A percentile compares a stretch with the other conserved stretches of the same genome.
These are phyloP conservation scores for Hippoglossus hippoglossus DNA, from an alignment of 2,797 vertebrate genomes.

Conservation along the genomic window DNA sequence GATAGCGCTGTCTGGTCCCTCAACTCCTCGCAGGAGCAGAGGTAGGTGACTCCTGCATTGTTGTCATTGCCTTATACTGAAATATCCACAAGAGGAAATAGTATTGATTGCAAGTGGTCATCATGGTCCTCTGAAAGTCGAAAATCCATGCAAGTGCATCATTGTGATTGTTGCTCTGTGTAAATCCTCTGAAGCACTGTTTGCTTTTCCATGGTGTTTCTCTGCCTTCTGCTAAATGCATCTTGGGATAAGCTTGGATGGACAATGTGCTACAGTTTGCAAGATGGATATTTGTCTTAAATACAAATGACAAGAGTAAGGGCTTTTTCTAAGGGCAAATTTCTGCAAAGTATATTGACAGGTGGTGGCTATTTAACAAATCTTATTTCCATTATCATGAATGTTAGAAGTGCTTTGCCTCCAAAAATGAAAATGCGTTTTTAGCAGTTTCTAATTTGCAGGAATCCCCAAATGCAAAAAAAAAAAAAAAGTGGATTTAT, in stretches of 20 bases:
- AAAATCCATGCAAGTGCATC: background rate
- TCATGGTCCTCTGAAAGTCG: background rate
- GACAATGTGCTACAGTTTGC: constrained; percentile 22
- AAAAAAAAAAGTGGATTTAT: no score
- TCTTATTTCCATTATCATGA: background rate
- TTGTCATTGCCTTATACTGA: background rate
- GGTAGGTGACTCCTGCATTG: constrained; percentile 63
- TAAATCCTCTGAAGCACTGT: constrained; percentile 4
- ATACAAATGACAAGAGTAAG: constrained; percentile 7
- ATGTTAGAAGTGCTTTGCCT: background rate
- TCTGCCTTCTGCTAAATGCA: constrained; percentile 32
- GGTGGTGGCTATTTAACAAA: background rate
- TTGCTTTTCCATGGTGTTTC: constrained; percentile 1
- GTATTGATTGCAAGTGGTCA: background rate
- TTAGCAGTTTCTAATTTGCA: background rate
- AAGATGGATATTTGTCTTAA: constrained; percentile 20
- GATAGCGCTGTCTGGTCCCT: constrained; percentile 66
- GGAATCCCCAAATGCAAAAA: background rate
- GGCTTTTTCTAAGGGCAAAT: background rate
- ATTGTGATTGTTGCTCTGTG: background rate
- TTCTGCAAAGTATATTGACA: constrained; percentile 1
- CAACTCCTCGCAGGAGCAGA: constrained; percentile 71
- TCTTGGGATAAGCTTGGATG: constrained; percentile 34
- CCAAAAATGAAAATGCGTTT: background rate
- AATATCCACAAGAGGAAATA: background rate